Percentiles rank a stretch among this genome's conserved stretches.
These are phyloP conservation scores for Fregata magnificens DNA, from an alignment of 2,113 vertebrate genomes.

Conservation along the genomic window DNA sequence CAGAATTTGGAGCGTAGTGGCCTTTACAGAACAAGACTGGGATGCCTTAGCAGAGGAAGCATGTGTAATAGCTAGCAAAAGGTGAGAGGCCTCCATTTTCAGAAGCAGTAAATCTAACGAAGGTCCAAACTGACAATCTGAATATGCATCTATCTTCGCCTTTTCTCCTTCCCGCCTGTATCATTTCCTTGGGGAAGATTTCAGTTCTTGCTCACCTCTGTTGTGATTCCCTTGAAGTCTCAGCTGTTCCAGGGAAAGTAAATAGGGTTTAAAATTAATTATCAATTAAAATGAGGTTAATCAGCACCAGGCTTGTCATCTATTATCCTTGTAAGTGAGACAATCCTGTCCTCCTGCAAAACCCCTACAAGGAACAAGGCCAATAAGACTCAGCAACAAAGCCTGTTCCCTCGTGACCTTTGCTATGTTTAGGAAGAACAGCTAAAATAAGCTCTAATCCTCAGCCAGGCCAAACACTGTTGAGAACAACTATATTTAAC, in stretches of 20 bases:
- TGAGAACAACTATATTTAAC: conserved; percentile 49
- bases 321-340: conserved; percentile 69
- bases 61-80: neutral
- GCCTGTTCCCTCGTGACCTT: conserved; percentile 34
- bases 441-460: conserved; percentile 66
- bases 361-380: conserved; percentile 15
- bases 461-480: conserved; percentile 41
- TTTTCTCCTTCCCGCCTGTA: neutral
- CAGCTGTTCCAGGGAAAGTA: conserved; percentile 71
- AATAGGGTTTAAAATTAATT: conserved; percentile 79
- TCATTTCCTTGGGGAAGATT: conserved; percentile 38
- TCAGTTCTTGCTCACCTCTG: conserved; percentile 50
- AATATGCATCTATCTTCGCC: neutral
- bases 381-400: conserved; percentile 42
- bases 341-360: conserved; percentile 17
- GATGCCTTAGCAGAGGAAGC: neutral
- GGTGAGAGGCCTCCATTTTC: neutral
- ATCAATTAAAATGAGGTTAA: conserved; percentile 79
- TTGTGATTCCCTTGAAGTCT: conserved; percentile 59
- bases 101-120: neutral
- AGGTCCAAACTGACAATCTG: neutral
- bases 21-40: neutral
- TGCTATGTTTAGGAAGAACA: conserved; percentile 65
- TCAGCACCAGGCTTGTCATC: conserved; percentile 64
- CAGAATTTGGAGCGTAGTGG: neutral